Conservation (phyloP, 1,140 invertebrate species). For the Cyrtorhinus lividipennis region DNA sequence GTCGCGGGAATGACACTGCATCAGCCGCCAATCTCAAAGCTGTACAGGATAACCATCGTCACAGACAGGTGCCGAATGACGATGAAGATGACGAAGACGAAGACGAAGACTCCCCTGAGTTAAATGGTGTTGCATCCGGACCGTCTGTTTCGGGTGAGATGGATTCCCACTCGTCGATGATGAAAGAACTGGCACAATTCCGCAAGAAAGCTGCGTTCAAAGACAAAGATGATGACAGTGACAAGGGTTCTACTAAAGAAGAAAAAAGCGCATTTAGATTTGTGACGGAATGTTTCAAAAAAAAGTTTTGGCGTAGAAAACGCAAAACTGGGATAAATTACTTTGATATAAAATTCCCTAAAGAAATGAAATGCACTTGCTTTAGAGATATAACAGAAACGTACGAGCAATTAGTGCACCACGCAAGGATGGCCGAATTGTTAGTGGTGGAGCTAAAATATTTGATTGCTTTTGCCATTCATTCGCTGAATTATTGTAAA, state of each 20-base stretch:
- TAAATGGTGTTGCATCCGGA: neutral
- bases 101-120: neutral
- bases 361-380: constrained; percentile 1
- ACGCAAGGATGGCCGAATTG: constrained; percentile 3
- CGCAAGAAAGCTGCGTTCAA: neutral
- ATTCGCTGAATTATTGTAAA: constrained; percentile 7
- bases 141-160: too few relatives aligned
- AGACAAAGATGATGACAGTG: neutral
- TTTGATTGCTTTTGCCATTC: constrained; percentile 8
- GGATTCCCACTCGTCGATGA: too few relatives aligned
- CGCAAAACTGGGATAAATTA: neutral
- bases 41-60: too few relatives aligned
- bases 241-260: neutral
- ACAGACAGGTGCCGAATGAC: too few relatives aligned
- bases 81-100: neutral
- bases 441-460: constrained; percentile 9
- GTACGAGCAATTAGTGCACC: constrained; percentile 11
- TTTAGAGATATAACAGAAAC: constrained; percentile 1
- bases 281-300: neutral
- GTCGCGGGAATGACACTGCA: neutral
- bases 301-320: neutral
- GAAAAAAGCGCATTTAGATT: neutral
- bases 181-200: neutral
- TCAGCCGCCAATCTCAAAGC: too few relatives aligned
- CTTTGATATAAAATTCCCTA: neutral